phyloP scores from a whole-genome alignment of 2,113 vertebrate genomes.

The Zosterops lateralis region DNA sequence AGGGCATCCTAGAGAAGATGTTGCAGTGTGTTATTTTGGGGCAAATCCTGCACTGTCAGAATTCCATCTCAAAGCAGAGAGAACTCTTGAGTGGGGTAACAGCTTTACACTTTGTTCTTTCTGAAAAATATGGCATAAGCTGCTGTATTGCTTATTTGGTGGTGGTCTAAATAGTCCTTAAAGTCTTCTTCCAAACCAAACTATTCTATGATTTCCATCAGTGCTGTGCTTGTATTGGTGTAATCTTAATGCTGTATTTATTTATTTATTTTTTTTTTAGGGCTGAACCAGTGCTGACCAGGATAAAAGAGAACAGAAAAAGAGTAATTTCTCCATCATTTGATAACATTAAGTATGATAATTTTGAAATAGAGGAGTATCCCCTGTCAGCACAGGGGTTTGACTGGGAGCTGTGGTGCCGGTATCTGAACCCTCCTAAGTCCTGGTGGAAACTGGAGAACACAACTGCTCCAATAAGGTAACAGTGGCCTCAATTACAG shows the following conservation, averaged over 20 bases:
- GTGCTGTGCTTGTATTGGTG: neutral
- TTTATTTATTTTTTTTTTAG: constrained; percentile 53
- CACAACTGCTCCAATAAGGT: constrained; percentile 94
- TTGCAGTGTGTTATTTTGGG: neutral
- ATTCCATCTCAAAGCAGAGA: neutral
- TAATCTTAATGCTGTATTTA: neutral
- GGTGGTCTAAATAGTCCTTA: neutral
- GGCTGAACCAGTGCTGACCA: constrained; percentile 92
- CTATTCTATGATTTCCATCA: neutral
- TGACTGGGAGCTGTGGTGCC: constrained; percentile 98
- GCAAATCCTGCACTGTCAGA: neutral
- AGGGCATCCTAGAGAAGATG: neutral
- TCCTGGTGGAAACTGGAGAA: constrained; percentile 95
- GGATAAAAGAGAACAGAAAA: constrained; percentile 94
- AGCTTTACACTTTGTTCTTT: neutral
- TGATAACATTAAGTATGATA: constrained; percentile 98
- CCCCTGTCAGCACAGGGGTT: constrained; percentile 94
- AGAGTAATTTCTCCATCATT: constrained; percentile 95
- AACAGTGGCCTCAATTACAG: neutral
- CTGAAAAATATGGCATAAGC: neutral
- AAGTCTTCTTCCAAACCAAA: neutral
- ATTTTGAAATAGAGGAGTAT: constrained; percentile 96
- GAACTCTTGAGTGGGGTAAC: neutral
- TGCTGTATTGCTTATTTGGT: neutral
- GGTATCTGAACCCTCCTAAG: constrained; percentile 95